Evolutionary conservation across 2,113 vertebrate species (phyloP).

Genomic region (Zapornia atra): DNA sequence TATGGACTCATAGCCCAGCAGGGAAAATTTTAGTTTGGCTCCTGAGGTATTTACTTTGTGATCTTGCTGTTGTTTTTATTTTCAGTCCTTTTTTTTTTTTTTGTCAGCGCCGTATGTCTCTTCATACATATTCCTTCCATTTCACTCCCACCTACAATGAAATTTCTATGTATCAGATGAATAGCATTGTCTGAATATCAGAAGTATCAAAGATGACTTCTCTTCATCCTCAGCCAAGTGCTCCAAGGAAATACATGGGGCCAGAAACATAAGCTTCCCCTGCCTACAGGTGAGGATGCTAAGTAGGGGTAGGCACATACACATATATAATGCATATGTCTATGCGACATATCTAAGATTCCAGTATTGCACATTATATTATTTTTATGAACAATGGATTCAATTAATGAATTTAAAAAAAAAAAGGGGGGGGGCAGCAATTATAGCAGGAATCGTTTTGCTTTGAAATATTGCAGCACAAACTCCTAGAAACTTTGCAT

Average conservation of each 20-base stretch:
- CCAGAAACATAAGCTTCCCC: background rate
- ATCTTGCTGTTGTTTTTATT: background rate
- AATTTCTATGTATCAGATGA: background rate
- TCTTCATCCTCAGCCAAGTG: background rate
- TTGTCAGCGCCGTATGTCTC: background rate
- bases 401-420: background rate
- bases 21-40: background rate
- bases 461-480: background rate
- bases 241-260: background rate
- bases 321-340: background rate
- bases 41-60: background rate
- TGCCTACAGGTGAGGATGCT: background rate
- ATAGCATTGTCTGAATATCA: background rate
- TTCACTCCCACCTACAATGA: background rate
- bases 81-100: background rate
- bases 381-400: background rate
- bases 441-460: background rate
- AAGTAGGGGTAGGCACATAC: background rate
- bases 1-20: background rate
- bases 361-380: background rate
- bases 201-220: fast-evolving
- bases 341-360: background rate
- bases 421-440: no score
- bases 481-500: background rate
- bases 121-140: background rate